A percentile compares a stretch with the other conserved stretches of the same genome.
phyloP scores from a whole-genome alignment of 2,113 vertebrate genomes.

The Willisornis vidua region DNA sequence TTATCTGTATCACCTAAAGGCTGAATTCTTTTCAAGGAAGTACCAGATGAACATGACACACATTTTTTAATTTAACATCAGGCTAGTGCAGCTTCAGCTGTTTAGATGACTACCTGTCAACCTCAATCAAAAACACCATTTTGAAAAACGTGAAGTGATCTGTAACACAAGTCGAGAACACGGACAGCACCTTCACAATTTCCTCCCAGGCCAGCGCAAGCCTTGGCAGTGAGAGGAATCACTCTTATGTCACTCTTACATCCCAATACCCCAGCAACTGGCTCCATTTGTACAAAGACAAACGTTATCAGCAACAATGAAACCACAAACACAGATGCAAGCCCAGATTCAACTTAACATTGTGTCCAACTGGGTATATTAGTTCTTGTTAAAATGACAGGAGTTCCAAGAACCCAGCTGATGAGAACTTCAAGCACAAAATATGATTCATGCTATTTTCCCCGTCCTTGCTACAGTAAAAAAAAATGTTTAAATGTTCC shows the following conservation, averaged over 20 bases:
- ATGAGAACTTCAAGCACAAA: neutral
- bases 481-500: neutral
- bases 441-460: neutral
- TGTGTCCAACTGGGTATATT: neutral
- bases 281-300: neutral
- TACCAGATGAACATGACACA: neutral
- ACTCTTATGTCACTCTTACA: neutral
- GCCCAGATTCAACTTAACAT: neutral
- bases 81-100: slow-evolving; percentile 14
- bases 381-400: neutral
- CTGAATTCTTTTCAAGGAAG: slow-evolving; percentile 24
- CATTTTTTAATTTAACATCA: slow-evolving; percentile 29
- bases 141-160: neutral
- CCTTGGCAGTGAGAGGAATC: neutral
- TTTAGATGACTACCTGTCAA: slow-evolving; percentile 41
- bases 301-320: neutral
- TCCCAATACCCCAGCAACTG: neutral
- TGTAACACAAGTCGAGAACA: neutral
- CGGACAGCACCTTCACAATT: neutral
- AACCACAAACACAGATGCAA: neutral
- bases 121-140: neutral
- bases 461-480: neutral
- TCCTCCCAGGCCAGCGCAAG: neutral
- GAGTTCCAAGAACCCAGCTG: neutral
- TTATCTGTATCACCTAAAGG: neutral